Base-by-base conservation (phyloP, 2,113 vertebrate species). In the Tetraodon nigroviridis region DNA sequence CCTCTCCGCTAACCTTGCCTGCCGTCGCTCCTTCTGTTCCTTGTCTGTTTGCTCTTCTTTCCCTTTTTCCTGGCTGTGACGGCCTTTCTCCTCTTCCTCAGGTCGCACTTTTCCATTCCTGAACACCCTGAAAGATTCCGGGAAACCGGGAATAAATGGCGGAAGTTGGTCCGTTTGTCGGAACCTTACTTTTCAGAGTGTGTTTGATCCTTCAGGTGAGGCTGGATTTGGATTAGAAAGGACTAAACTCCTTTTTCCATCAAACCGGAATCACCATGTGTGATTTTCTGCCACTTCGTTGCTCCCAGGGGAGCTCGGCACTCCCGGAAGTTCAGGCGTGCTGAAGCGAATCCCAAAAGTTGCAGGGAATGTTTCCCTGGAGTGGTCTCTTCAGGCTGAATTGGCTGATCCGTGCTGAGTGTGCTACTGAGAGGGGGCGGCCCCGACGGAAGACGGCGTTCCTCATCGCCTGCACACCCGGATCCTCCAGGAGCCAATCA, bases 401-500 rank as follows among this genome's bases (percentile, higher is more conserved):
- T 78, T 69, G 60, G 77, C 61, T 19, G 56, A 79, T 79, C 40
- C 52, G 64, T 75, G 76, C 71, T 55, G 67, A 86, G 81, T 76
- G 81, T 76, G 62, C 75, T 61, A 21, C 67, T 29, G 40, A 71
- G 73, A 73, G 66, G 62, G 56, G 59, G 57, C 40, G 21, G 51
- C 56, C 60, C 45, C 3, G 64, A 29, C 40, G 46, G 61, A 69
- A 73, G 77, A 81, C 54, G 64, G 53, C 76, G 65, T 76, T 67
- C 45, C 27, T 78, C 64, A 19, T 40, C 60, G 46, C 59, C 42
- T 24, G 24, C 29, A 16, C 6, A 37, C 1, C 41, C 17, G 27
- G 49, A 69, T 82, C 71, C 77, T 85, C 61, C 69, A 75, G 76
- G 75, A 84, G 62, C 80, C 79, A 88, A 88, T 88, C 86, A 88